These are phyloP conservation scores for Sebastes fasciatus DNA, from an alignment of 2,113 vertebrate species.

Conservation along the genomic window DNA sequence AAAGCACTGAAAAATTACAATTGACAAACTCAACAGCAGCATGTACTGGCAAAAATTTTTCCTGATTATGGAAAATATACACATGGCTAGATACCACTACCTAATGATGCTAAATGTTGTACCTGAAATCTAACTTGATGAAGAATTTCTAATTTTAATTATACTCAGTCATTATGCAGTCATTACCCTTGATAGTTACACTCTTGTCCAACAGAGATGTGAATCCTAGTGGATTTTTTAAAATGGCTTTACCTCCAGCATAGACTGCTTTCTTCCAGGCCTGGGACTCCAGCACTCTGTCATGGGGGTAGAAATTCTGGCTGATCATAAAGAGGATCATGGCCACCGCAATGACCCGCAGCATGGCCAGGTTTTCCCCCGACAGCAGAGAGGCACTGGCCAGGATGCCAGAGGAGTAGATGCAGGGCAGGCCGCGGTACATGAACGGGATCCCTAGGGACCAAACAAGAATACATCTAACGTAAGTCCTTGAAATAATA, in stretches of 20 bases:
- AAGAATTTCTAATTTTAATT: neutral
- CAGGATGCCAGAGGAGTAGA: slow-evolving; percentile 90
- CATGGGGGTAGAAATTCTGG: slow-evolving; percentile 91
- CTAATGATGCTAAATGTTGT: neutral
- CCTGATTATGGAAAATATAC: neutral
- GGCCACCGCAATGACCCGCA: slow-evolving; percentile 82
- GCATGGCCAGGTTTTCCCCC: slow-evolving; percentile 81
- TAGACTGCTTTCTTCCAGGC: slow-evolving; percentile 94
- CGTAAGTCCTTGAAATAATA: neutral
- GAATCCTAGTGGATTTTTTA: neutral
- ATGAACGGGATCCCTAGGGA: slow-evolving; percentile 87
- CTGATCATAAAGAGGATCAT: slow-evolving; percentile 94
- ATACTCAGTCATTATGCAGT: neutral
- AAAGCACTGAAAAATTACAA: neutral
- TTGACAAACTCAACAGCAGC: neutral
- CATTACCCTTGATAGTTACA: neutral
- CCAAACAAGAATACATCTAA: neutral
- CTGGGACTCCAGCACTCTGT: slow-evolving; percentile 93
- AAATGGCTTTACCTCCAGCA: slow-evolving; percentile 84
- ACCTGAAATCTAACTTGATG: neutral
- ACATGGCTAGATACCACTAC: neutral
- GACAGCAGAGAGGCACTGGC: slow-evolving; percentile 88
- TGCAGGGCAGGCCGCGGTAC: slow-evolving; percentile 92
- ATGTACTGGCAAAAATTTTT: neutral
- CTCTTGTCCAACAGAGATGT: neutral